Percentiles rank a stretch among this genome's conserved stretches.
phyloP scores from a whole-genome alignment of 2,888 invertebrate species.

The Zygaena filipendulae region DNA sequence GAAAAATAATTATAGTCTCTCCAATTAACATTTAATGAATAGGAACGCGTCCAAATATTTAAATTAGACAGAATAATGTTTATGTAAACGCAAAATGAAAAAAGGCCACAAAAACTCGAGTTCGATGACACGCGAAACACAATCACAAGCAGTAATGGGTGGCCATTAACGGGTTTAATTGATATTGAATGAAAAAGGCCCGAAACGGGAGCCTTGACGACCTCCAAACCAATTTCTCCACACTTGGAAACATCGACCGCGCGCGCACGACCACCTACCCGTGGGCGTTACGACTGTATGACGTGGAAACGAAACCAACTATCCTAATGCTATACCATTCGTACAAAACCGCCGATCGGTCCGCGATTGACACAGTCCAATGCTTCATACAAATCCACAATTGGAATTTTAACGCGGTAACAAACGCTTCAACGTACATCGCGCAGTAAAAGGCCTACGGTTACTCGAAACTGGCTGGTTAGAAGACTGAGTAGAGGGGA shows the following conservation, averaged over 20 bases:
- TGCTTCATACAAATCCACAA: constrained; percentile 27
- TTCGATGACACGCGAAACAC: constrained; percentile 23
- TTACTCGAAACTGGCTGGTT: too few species aligned
- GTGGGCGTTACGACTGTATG: constrained; percentile 59
- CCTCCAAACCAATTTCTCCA: constrained; percentile 34
- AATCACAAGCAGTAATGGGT: too few species aligned
- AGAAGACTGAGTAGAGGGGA: constrained; percentile 30
- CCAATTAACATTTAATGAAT: too few species aligned
- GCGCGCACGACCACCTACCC: constrained; percentile 48
- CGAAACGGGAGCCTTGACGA: constrained; percentile 29
- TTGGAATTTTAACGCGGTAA: too few species aligned
- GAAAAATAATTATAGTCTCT: too few species aligned
- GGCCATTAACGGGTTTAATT: too few species aligned
- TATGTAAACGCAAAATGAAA: constrained; percentile 1
- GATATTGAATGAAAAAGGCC: constrained; percentile 16
- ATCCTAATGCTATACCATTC: constrained; percentile 24
- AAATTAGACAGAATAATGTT: too few species aligned
- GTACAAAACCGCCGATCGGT: constrained; percentile 23
- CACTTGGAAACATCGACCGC: constrained; percentile 26
- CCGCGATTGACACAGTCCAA: constrained; percentile 29
- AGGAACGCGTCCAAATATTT: too few species aligned
- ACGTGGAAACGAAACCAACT: constrained; percentile 53
- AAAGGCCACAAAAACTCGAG: too few species aligned
- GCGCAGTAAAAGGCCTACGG: too few species aligned
- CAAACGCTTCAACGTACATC: too few species aligned